Evolutionary conservation across 2,113 vertebrate genomes (phyloP).

Genomic region (Semicossyphus pulcher): DNA sequence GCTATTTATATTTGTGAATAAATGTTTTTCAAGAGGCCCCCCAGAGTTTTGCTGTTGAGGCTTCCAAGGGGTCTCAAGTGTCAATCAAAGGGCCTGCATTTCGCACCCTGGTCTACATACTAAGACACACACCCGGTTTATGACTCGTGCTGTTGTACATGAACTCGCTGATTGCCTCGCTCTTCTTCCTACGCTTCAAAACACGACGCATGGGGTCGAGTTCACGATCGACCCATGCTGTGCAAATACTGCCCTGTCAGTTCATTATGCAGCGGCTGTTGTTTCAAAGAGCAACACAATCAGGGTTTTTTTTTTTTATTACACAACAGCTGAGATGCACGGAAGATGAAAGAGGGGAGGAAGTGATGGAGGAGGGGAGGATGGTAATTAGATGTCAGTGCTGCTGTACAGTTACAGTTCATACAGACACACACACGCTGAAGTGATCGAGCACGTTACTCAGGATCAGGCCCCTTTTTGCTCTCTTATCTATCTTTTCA

Average conservation of each 20-base stretch:
- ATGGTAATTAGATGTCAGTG: constrained; percentile 45
- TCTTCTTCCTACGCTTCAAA: constrained; percentile 12
- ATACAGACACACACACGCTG: constrained; percentile 3
- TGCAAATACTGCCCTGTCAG: constrained; percentile 26
- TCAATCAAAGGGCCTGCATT: too few species aligned
- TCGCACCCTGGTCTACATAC: too few species aligned
- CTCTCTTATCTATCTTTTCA: neutral
- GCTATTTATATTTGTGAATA: too few species aligned
- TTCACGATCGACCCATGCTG: constrained; percentile 19
- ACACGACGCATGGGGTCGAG: neutral
- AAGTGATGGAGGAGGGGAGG: constrained; percentile 21
- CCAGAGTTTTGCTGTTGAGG: too few species aligned
- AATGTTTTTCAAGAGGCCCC: too few species aligned
- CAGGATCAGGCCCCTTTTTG: neutral
- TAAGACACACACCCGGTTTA: neutral
- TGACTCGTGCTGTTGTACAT: neutral
- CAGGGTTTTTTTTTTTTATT: neutral
- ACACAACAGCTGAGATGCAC: constrained; percentile 17
- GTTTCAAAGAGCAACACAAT: constrained; percentile 33
- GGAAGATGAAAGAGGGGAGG: constrained; percentile 42
- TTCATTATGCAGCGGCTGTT: constrained; percentile 51
- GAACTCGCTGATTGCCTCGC: constrained; percentile 11
- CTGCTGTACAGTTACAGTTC: neutral
- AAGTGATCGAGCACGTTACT: constrained; percentile 11
- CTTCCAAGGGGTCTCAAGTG: too few species aligned